Percentiles rank a stretch among this genome's conserved stretches.
Conservation (phyloP, 2,113 vertebrate genomes). For the Neotoma lepida region DNA sequence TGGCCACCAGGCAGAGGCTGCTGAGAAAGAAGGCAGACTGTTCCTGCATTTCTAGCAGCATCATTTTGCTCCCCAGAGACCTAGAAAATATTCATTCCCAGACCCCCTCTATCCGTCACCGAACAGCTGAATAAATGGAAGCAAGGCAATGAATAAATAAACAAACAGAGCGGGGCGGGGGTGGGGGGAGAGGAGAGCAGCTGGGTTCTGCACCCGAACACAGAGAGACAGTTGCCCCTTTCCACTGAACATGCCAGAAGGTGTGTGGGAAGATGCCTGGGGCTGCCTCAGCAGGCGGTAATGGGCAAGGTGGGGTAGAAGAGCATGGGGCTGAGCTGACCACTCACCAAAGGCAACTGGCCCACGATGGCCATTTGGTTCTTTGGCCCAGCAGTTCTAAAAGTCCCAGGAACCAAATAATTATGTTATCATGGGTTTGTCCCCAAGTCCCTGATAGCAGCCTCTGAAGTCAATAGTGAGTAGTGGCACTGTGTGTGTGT, state of each 20-base stretch:
- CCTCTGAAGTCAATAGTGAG: constrained; percentile 8
- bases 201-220: constrained; percentile 70
- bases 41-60: constrained; percentile 81
- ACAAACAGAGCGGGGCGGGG: constrained; percentile 75
- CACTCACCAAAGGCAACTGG: not conserved
- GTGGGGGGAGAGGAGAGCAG: constrained; percentile 64
- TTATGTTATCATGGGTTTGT: constrained; percentile 47
- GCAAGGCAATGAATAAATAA: constrained; percentile 80
- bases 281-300: rapidly evolving
- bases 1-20: constrained; percentile 48
- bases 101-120: constrained; percentile 82
- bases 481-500: not conserved
- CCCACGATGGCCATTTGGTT: not conserved
- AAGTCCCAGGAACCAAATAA: constrained; percentile 49
- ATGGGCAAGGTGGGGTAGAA: not conserved
- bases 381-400: constrained; percentile 10
- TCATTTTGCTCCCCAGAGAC: constrained; percentile 82
- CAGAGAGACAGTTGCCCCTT: not conserved
- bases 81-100: constrained; percentile 84
- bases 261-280: not conserved
- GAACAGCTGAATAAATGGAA: constrained; percentile 85
- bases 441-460: constrained; percentile 16
- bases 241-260: constrained; percentile 14
- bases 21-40: constrained; percentile 79
- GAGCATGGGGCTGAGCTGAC: not conserved